Evolutionary conservation across 2,888 invertebrate genomes (phyloP), one percentile per base, ranked within the genome.

Genomic region (Omphaloscelis lunosa): DNA sequence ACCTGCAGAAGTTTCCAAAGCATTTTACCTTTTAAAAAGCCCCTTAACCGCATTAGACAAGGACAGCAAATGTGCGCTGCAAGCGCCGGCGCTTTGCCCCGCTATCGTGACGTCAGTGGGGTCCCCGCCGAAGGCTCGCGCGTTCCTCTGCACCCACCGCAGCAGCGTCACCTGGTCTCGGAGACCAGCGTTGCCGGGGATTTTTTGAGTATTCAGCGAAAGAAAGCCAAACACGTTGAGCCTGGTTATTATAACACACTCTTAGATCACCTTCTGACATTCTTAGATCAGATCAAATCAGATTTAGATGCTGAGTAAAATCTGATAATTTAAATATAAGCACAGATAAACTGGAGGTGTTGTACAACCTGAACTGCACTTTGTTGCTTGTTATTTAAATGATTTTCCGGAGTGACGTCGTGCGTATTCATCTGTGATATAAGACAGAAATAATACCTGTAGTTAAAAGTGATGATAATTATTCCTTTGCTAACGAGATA

Each of bases 391-490:
- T 34, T 34, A 34, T 34, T 34, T 34, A 34, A 34, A 34, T 34
- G 34, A 34, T 34, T 34, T 34, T 1, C 34, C 34, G 34, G 34
- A 34, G 34, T 34, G 34, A 34, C 34, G 2, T 5, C 34, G 34
- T 34, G 34, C 34, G 34, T 34, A 34, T 34, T 34, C 34, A 3
- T 34, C 34, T 34, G 34, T 34, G 34, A 34, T 34, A 34, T 17
- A 53, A 17, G 27, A 48, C 20, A 72, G 12, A 56, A 20, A 51
- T 39, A n/a, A 59, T 68, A 92, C 92, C 92, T 91, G 79, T 87
- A 92, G 75, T 92, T 93, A 68, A 92, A 92, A n/a, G 92, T 93
- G 67, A 93, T 89, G 15, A 93, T 87, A 20, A 93, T 87, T 17
- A 93, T 84, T 29, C 89, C 90, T 74, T 90, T 86, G 53, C 81